Percentiles rank a stretch among this genome's conserved stretches.
phyloP scores from a whole-genome alignment of 2,888 invertebrate species.

The Digitonthophagus gazella region DNA sequence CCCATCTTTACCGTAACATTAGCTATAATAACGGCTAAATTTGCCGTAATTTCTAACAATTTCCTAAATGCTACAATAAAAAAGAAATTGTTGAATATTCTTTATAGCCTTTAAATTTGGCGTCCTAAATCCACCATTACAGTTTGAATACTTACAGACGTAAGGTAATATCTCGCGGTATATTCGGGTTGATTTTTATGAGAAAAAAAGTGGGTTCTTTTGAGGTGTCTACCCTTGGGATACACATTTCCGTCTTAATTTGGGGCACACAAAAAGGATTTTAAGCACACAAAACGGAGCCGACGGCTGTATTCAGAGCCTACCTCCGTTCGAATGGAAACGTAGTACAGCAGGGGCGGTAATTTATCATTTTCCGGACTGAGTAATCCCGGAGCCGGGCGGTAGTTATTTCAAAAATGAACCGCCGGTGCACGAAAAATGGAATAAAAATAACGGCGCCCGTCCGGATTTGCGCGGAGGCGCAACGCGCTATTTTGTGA shows the following conservation, averaged over 20 bases:
- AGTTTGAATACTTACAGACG: neutral
- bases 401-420: conserved; percentile 12
- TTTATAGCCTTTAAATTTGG: no score
- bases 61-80: no score
- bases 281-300: neutral
- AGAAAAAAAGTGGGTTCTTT: neutral
- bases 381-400: conserved; percentile 2
- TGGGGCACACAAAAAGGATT: neutral
- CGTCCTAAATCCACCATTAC: no score
- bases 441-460: conserved; percentile 4
- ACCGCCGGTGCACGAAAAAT: conserved; percentile 1
- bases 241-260: neutral
- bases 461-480: neutral
- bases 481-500: conserved; percentile 1
- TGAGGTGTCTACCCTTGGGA: neutral
- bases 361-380: conserved; percentile 14
- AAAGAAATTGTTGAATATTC: no score
- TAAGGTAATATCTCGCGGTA: neutral
- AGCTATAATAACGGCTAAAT: no score
- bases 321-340: conserved; percentile 7
- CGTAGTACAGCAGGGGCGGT: neutral
- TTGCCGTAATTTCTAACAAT: no score
- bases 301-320: neutral
- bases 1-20: no score
- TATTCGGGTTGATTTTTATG: neutral